Base-by-base conservation (phyloP, 2,113 vertebrate genomes). In the Hyaena hyaena region DNA sequence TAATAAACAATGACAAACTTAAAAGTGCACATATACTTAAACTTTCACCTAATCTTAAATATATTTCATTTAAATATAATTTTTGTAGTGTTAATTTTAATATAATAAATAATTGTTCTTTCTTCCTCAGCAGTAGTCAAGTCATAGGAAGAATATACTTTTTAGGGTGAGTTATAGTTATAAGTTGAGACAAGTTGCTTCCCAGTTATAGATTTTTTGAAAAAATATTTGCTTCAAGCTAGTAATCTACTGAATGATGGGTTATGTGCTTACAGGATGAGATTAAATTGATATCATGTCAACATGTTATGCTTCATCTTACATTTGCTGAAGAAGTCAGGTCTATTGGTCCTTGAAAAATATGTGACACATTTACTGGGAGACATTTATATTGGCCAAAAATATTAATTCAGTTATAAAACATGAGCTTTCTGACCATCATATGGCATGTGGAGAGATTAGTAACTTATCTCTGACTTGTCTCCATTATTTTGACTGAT, bases 371-470 rank as follows among this genome's bases (percentile, higher is more conserved):
- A 92, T 21, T 86, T 83, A 63, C 48, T 91, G 15, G 50, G 79
- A 89, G 28, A 90, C 45, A 90, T 88, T 96, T 92, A 76, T 79
- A 43, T 95, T 90, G 82, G 26, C 26, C 26, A 91, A 88, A 91
- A 4, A 24, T 86, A 68, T 90, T 14, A 90, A 81, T 71, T 82
- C 26, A 45, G 43, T 23, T 83, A 66, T 66, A 69, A 96, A 89
- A 43, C 16, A 66, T 71, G 86, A 81, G 24, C 24, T 92, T 96
- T 39, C 24, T 92, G 43, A 80, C 19, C 33, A 88, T 76, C 4
- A 24, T 55, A 76, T 23, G 69, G 61, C 39, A 88, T n/a, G 74
- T 31, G 2, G 61, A 89, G 61, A 92, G 26, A 96, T 92, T 68
- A 77, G 39, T 77, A 93, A 87, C n/a, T 63, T 97, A 24, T 77